Evolutionary conservation across 2,888 invertebrate genomes (phyloP).

Genomic region (Himalopsyche japonica): DNA sequence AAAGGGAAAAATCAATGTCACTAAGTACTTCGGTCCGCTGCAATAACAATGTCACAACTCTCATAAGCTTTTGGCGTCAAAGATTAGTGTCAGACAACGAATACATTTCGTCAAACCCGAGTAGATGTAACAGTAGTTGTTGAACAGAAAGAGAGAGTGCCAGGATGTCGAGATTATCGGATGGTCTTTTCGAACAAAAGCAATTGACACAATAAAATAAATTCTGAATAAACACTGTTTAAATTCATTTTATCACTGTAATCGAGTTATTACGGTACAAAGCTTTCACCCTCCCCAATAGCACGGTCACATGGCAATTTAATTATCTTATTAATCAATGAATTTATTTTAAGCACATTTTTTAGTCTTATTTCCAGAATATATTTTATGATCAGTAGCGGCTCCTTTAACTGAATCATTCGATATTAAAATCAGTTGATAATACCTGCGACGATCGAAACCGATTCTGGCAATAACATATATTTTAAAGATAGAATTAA

Average conservation of each 20-base stretch:
- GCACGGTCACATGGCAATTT: too few relatives aligned
- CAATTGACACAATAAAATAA: not conserved
- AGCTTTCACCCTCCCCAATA: too few relatives aligned
- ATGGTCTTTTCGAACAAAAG: not conserved
- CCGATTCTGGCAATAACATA: too few relatives aligned
- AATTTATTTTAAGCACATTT: too few relatives aligned
- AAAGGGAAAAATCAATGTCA: conserved; percentile 6
- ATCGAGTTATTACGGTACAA: not conserved
- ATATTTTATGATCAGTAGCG: too few relatives aligned
- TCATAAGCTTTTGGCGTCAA: conserved; percentile 2
- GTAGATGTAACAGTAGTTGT: not conserved
- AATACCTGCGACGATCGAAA: too few relatives aligned
- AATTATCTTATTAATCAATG: too few relatives aligned
- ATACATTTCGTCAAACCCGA: conserved; percentile 29
- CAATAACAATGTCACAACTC: conserved; percentile 10
- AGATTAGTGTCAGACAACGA: conserved; percentile 23
- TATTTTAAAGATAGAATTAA: too few relatives aligned
- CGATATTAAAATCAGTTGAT: too few relatives aligned
- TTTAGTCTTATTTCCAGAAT: too few relatives aligned
- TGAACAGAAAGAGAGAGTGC: not conserved
- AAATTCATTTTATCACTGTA: not conserved
- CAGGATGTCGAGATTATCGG: not conserved
- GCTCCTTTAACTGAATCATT: too few relatives aligned
- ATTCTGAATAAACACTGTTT: not conserved
- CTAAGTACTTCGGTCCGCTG: conserved; percentile 12